These are phyloP conservation scores for Chelonus formosanus DNA, from an alignment of 2,888 invertebrate genomes.

Conservation along the genomic window DNA sequence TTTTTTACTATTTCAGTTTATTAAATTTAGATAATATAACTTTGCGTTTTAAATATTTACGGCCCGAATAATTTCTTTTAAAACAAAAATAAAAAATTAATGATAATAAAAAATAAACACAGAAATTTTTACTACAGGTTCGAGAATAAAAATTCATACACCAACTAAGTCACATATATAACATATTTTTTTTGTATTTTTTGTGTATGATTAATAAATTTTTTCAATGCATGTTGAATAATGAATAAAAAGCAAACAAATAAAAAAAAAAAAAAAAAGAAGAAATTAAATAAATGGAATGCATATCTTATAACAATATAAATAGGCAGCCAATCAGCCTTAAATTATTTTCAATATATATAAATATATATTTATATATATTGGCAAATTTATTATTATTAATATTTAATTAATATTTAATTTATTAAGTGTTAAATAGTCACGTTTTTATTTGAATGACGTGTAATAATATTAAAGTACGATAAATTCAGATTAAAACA, in stretches of 20 bases:
- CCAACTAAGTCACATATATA: conserved; percentile 31
- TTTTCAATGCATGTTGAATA: conserved; percentile 31
- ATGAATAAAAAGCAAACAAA: conserved; percentile 7
- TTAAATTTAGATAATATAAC: not conserved
- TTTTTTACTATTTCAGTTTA: conserved; percentile 60
- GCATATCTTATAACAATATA: conserved; percentile 46
- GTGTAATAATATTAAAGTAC: too few relatives aligned
- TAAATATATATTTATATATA: too few relatives aligned
- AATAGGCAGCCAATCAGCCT: conserved; percentile 25
- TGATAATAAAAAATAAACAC: too few relatives aligned
- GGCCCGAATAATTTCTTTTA: not conserved
- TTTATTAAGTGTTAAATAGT: too few relatives aligned
- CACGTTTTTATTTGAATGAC: too few relatives aligned
- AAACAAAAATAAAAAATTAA: too few relatives aligned
- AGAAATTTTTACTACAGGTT: too few relatives aligned
- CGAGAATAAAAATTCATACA: too few relatives aligned
- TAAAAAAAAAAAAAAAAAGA: conserved; percentile 35
- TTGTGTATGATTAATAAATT: conserved; percentile 41
- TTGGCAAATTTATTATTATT: too few relatives aligned
- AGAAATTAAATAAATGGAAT: conserved; percentile 38
- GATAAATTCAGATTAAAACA: too few relatives aligned
- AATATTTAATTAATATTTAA: too few relatives aligned
- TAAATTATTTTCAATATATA: too few relatives aligned
- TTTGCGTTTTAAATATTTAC: not conserved
- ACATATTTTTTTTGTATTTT: conserved; percentile 30